phyloP scores from a whole-genome alignment of 2,888 invertebrate genomes.

The Mellilla xanthometata region DNA sequence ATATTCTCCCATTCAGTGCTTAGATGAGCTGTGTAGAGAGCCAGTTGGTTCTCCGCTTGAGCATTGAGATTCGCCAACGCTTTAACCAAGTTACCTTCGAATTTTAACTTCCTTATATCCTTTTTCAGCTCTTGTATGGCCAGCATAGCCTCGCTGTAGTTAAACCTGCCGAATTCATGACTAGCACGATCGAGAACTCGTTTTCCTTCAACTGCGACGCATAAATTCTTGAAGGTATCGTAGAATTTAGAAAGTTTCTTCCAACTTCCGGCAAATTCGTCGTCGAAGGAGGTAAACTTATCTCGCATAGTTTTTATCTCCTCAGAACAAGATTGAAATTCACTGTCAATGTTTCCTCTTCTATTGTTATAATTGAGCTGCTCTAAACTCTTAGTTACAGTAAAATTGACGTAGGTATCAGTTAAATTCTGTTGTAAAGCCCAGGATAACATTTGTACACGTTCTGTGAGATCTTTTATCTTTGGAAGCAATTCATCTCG shows the following conservation, averaged over 20 bases:
- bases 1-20: slow-evolving; percentile 73
- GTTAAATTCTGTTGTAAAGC: slow-evolving; percentile 66
- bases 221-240: slow-evolving; percentile 50
- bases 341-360: slow-evolving; percentile 54
- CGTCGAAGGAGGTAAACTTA: slow-evolving; percentile 46
- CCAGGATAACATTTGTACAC: slow-evolving; percentile 65
- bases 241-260: slow-evolving; percentile 51
- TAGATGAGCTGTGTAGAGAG: slow-evolving; percentile 64
- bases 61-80: slow-evolving; percentile 55
- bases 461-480: slow-evolving; percentile 61
- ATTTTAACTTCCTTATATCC: slow-evolving; percentile 48
- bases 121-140: slow-evolving; percentile 50
- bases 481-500: slow-evolving; percentile 53
- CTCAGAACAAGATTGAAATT: slow-evolving; percentile 45
- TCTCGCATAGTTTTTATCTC: slow-evolving; percentile 43
- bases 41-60: slow-evolving; percentile 65
- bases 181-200: slow-evolving; percentile 58
- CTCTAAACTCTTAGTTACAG: slow-evolving; percentile 66
- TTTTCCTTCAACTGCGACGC: slow-evolving; percentile 57
- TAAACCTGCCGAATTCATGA: slow-evolving; percentile 62
- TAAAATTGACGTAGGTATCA: slow-evolving; percentile 62
- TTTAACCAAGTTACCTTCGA: slow-evolving; percentile 55
- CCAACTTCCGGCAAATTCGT: slow-evolving; percentile 51
- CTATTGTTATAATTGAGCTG: slow-evolving; percentile 67
- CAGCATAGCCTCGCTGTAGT: slow-evolving; percentile 62